Evolutionary conservation across 2,888 invertebrate species (phyloP), one percentile per base, ranked within the genome.

Genomic region (Eupithecia subumbrata): DNA sequence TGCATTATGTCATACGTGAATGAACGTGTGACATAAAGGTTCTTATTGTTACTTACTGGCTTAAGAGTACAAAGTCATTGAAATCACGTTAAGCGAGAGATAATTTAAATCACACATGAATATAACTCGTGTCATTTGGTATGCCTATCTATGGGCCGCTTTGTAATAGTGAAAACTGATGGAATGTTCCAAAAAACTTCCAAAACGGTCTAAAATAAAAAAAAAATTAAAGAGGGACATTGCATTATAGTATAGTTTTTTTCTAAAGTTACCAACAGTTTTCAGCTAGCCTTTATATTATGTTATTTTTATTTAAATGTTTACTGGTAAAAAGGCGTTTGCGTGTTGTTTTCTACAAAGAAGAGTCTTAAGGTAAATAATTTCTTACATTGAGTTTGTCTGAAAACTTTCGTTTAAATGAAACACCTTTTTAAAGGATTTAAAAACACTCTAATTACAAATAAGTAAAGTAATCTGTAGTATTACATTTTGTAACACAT

Each of bases 251-350:
- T 84, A 85, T 90, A 92, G 83, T 90, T 89, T 88, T 34, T 90
- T 91, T 91, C 92, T 92, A 91, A 91, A 94, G 94, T 94, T 94
- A 94, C 94, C 94, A 94, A 90, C 90, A 93, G 92, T 92, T 93
- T 91, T 92, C 92, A 89, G 93, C 93, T 94, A 94, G 94, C 89
- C 89, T 92, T 74, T 73, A 70, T 88, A 86, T 90, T 81, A 90
- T 88, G 79, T 81, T 89, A 86, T 90, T 87, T 89, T 90, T 89
- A 85, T 86, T 88, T 68, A 87, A 86, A 84, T 84, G 84, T 86
- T 76, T 88, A 90, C 89, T 91, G 90, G 88, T 89, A 85, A 82
- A 80, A 80, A 75, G 89, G 90, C 90, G 93, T 89, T 92, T 91
- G 90, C 90, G 92, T 91, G 88, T 86, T 82, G 8, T 72, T 40